Evolutionary conservation across 2,113 vertebrate genomes (phyloP).

Genomic region (Nematolebias whitei): DNA sequence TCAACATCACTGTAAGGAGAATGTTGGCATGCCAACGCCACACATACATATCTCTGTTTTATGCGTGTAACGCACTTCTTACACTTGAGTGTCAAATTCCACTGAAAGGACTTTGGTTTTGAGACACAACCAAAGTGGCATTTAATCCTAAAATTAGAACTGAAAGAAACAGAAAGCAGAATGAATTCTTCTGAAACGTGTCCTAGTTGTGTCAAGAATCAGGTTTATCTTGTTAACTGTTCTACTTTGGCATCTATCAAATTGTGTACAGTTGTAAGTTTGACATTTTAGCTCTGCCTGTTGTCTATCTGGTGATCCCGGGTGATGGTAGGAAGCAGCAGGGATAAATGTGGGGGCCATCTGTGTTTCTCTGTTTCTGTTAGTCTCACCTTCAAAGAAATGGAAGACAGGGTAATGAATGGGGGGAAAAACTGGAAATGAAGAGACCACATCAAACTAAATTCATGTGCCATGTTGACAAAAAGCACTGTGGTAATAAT

Average conservation of each 20-base stretch:
- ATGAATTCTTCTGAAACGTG: not conserved
- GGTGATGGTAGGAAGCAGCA: conserved; percentile 40
- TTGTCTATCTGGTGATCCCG: conserved; percentile 42
- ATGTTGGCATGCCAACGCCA: not conserved
- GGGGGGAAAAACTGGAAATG: conserved; percentile 23
- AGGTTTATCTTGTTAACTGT: not conserved
- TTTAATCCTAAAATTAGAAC: not conserved
- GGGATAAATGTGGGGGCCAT: conserved; percentile 22
- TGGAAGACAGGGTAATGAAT: conserved; percentile 18
- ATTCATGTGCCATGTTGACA: conserved; percentile 43
- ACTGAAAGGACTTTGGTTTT: not conserved
- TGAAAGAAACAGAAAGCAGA: not conserved
- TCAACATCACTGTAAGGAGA: not conserved
- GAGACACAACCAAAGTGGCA: not conserved
- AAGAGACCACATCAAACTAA: conserved; percentile 27
- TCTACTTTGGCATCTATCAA: not conserved
- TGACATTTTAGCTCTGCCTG: conserved; percentile 32
- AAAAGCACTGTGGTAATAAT: conserved; percentile 57
- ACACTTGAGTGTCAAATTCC: not conserved
- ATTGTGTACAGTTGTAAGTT: not conserved
- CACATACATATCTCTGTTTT: not conserved
- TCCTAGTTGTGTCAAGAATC: not conserved
- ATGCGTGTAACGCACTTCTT: not conserved
- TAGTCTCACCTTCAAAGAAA: conserved; percentile 23
- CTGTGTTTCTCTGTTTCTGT: conserved; percentile 27